Evolutionary conservation across 2,888 invertebrate species (phyloP).

Genomic region (Hanleya hanleyi): DNA sequence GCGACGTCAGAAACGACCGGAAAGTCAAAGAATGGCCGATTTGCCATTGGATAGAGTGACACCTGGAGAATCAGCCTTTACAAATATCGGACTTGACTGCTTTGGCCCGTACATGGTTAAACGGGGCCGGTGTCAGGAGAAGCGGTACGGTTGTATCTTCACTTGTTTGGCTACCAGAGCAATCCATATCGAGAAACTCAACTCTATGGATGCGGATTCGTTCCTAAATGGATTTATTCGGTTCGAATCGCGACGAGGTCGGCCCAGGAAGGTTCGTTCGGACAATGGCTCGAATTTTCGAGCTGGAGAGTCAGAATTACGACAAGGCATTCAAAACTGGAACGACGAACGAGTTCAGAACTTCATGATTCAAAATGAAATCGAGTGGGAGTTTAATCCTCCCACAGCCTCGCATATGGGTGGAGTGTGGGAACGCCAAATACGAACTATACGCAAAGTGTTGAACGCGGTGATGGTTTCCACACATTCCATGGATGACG

Average conservation of each 20-base stretch:
- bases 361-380: neutral
- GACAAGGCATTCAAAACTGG: constrained; percentile 10
- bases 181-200: constrained; percentile 8
- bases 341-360: constrained; percentile 8
- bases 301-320: constrained; percentile 22
- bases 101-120: constrained; percentile 18
- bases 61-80: neutral
- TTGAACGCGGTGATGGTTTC: constrained; percentile 20
- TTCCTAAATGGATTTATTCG: constrained; percentile 7
- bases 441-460: neutral
- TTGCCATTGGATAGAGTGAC: neutral
- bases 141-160: constrained; percentile 17
- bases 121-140: constrained; percentile 5
- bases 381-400: constrained; percentile 15
- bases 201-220: constrained; percentile 6
- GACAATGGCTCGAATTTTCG: constrained; percentile 42
- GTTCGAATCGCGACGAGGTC: neutral
- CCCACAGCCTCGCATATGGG: neutral
- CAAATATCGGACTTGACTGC: constrained; percentile 13
- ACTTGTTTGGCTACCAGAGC: constrained; percentile 13
- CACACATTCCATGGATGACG: constrained; percentile 40
- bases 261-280: neutral
- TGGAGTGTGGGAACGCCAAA: constrained; percentile 8
- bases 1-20: neutral
- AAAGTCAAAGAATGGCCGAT: constrained; percentile 16